Percentiles rank a stretch among this genome's conserved stretches.
Conservation (phyloP, 2,113 vertebrate genomes). For the Gavialis gangeticus region DNA sequence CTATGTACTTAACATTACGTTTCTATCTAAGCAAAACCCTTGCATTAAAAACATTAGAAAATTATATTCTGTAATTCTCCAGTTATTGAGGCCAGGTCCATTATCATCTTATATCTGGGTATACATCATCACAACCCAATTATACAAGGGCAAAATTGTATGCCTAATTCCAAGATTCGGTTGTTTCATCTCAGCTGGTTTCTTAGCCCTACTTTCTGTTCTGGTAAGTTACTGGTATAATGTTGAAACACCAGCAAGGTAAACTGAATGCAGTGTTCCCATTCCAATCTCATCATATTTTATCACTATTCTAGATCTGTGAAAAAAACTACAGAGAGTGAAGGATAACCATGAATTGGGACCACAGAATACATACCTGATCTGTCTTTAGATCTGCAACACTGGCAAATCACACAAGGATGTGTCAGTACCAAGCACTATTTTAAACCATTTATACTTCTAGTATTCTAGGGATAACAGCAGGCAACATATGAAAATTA, state of each 20-base stretch:
- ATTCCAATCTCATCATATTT: neutral
- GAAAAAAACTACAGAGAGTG: neutral
- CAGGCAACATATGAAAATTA: neutral
- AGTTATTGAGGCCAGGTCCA: neutral
- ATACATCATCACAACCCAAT: neutral
- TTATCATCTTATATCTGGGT: neutral
- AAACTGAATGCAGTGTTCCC: neutral
- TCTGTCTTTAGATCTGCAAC: conserved; percentile 4
- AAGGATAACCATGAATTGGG: neutral
- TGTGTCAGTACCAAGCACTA: neutral
- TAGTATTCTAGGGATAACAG: neutral
- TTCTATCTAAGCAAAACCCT: conserved; percentile 4
- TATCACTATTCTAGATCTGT: neutral
- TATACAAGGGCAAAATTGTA: neutral
- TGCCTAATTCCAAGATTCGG: neutral
- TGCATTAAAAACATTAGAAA: neutral
- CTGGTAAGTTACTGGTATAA: neutral
- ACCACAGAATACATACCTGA: neutral
- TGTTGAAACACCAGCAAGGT: neutral
- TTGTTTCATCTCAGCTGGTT: neutral
- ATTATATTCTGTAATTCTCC: neutral
- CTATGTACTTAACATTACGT: neutral
- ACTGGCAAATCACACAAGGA: neutral
- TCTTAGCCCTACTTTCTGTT: neutral
- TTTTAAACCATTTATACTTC: neutral